phyloP scores from a whole-genome alignment of 2,113 vertebrate species.

The Bufo gargarizans region DNA sequence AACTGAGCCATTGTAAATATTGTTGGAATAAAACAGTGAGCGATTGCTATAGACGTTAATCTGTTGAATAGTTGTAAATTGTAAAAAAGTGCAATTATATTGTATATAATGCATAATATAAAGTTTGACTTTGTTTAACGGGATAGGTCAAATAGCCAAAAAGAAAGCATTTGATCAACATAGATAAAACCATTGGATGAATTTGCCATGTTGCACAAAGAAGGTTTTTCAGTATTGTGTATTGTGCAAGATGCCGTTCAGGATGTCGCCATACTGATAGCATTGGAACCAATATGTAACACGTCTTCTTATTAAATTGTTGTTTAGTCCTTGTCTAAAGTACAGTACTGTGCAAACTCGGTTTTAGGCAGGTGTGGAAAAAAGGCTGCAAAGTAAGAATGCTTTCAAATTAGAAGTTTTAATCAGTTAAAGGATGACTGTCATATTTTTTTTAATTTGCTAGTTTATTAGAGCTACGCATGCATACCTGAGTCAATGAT shows the following conservation, averaged over 20 bases:
- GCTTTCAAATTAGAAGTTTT: too few relatives aligned
- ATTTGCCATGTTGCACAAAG: constrained; percentile 24
- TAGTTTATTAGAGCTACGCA: too few relatives aligned
- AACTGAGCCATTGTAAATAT: constrained; percentile 82
- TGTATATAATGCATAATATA: constrained; percentile 71
- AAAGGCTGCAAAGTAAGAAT: too few relatives aligned
- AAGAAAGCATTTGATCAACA: constrained; percentile 40
- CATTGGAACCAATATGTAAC: not conserved
- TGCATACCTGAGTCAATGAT: too few relatives aligned
- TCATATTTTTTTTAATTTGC: too few relatives aligned
- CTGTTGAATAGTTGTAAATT: constrained; percentile 78
- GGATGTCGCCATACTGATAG: not conserved
- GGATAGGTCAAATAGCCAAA: constrained; percentile 50
- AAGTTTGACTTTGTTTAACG: constrained; percentile 51
- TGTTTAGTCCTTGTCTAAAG: not conserved
- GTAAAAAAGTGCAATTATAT: constrained; percentile 77
- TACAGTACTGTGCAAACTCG: not conserved
- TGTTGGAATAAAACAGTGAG: constrained; percentile 62
- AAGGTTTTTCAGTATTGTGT: not conserved
- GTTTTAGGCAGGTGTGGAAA: too few relatives aligned
- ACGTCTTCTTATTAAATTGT: not conserved
- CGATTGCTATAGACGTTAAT: constrained; percentile 77
- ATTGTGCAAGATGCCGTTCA: not conserved
- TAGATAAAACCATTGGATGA: constrained; percentile 32
- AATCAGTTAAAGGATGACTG: too few relatives aligned